These are phyloP conservation scores for Tinea pellionella DNA, from an alignment of 2,888 invertebrate species.

Conservation along the genomic window DNA sequence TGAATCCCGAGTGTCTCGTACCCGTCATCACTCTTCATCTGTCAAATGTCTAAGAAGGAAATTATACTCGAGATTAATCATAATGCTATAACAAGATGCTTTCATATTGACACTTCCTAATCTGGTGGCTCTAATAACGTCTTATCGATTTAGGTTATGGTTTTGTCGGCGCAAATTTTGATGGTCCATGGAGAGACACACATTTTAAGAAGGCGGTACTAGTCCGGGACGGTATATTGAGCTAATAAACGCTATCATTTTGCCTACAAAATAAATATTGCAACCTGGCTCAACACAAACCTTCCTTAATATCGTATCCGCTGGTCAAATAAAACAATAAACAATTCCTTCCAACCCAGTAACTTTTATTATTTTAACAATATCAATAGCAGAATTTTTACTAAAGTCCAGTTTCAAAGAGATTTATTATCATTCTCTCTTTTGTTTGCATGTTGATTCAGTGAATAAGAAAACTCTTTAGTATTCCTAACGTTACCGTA, in stretches of 20 bases:
- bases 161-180: too few relatives aligned
- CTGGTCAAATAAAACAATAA: neutral
- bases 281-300: too few relatives aligned
- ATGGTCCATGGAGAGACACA: too few relatives aligned
- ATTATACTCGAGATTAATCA: constrained; percentile 51
- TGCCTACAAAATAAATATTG: too few relatives aligned
- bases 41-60: constrained; percentile 38
- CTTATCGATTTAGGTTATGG: neutral
- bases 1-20: neutral
- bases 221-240: too few relatives aligned
- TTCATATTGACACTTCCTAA: neutral
- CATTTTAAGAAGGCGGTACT: too few relatives aligned
- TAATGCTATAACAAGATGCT: neutral
- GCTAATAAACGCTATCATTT: too few relatives aligned
- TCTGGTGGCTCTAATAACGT: neutral
- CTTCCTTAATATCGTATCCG: too few relatives aligned
- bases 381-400: neutral
- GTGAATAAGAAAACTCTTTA: neutral
- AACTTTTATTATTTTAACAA: neutral
- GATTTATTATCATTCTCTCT: neutral
- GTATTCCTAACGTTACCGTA: constrained; percentile 3
- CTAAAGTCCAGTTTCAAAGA: neutral
- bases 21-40: constrained; percentile 40
- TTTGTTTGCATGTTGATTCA: neutral
- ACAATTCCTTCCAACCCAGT: neutral